phyloP scores from a whole-genome alignment of 2,113 vertebrate genomes.

The Sander lucioperca region DNA sequence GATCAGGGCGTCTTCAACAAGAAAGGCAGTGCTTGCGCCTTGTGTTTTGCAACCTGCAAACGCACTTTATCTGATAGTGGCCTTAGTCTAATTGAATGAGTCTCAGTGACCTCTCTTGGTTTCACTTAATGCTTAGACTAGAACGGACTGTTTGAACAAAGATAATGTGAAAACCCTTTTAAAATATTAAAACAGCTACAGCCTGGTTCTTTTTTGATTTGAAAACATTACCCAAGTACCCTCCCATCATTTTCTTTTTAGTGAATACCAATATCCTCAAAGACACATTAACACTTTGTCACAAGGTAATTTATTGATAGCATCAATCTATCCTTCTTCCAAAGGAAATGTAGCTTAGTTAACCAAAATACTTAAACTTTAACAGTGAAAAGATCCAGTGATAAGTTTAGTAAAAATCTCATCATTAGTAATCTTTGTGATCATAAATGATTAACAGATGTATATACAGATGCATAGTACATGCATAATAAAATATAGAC shows the following conservation, averaged over 20 bases:
- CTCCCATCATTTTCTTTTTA: not conserved
- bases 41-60: too few relatives aligned
- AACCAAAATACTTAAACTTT: too few relatives aligned
- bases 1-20: too few relatives aligned
- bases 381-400: too few relatives aligned
- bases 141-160: slow-evolving; percentile 13
- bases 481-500: not conserved
- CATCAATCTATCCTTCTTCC: too few relatives aligned
- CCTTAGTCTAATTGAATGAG: slow-evolving; percentile 25
- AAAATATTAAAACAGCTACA: slow-evolving; percentile 30
- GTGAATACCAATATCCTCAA: not conserved
- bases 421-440: slow-evolving; percentile 2
- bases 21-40: too few relatives aligned
- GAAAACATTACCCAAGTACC: not conserved
- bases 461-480: not conserved
- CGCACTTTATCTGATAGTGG: too few relatives aligned
- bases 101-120: slow-evolving; percentile 23
- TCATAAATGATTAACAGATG: not conserved
- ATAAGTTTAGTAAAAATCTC: too few relatives aligned
- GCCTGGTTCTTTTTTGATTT: not conserved
- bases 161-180: slow-evolving; percentile 22
- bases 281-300: too few relatives aligned
- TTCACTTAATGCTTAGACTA: slow-evolving; percentile 17
- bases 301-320: too few relatives aligned
- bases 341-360: not conserved